Conservation (phyloP, 2,797 vertebrate genomes). For the Pipistrellus kuhlii region DNA sequence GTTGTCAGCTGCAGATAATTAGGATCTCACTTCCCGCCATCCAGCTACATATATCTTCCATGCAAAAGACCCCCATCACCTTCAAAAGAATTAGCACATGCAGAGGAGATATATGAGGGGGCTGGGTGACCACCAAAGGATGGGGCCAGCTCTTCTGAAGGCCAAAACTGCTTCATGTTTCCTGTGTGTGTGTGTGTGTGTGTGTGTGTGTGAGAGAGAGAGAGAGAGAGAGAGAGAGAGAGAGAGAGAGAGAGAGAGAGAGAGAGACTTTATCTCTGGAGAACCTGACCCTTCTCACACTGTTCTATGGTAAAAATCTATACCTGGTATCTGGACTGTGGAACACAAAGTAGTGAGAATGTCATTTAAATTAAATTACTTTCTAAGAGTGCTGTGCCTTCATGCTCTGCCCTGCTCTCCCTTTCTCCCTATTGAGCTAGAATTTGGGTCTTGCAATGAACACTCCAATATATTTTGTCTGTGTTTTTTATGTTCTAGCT, state of each 20-base stretch:
- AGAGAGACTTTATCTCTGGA: background rate
- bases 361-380: conserved; percentile 31
- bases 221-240: background rate
- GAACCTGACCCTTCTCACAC: background rate
- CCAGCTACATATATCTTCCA: conserved; percentile 81
- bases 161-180: conserved; percentile 40
- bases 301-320: conserved; percentile 8
- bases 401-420: background rate
- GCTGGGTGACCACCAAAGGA: conserved; percentile 57
- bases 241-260: background rate
- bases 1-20: conserved; percentile 84
- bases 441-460: background rate
- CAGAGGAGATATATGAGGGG: conserved; percentile 72
- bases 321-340: background rate
- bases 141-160: conserved; percentile 51
- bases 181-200: too few relatives aligned
- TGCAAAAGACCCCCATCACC: conserved; percentile 80
- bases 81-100: conserved; percentile 81
- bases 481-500: background rate
- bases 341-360: background rate
- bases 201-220: too few relatives aligned
- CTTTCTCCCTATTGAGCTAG: background rate
- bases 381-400: background rate
- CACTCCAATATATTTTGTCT: background rate
- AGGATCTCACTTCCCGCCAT: conserved; percentile 81